Base-by-base conservation (phyloP, 1,140 invertebrate genomes). In the Cydia strobilella region DNA sequence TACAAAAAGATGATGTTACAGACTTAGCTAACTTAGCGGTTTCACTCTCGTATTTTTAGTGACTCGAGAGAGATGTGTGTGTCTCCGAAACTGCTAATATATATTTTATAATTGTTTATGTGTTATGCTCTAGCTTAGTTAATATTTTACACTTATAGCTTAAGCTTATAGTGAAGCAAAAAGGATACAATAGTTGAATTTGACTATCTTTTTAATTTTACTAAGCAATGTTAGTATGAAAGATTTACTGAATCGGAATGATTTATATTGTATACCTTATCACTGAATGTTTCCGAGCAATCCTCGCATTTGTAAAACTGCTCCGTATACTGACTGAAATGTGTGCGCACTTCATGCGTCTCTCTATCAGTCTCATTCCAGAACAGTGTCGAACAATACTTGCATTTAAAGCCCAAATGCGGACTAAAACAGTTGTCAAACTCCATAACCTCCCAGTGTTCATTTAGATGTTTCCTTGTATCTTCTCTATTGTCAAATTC, bases 281-380 rank as follows among this genome's bases (percentile, higher is more conserved):
- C 92, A 80, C 92, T 90, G 76, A 87, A 93, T n/a, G 84, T 79
- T 77, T 88, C 85, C 35, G 79, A 80, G 78, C 92, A 93, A 66
- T 45, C 76, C 35, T 84, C 79, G 79, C 92, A 93, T 63, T 89
- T 90, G 74, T 92, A 93, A 86, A 88, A 93, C 42, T 92, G 78
- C 9, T 93, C 86, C 74, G 84, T 89, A 80, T 90, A 77, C 39
- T 89, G 90, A 35, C 75, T 74, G 72, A 87, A 88, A 81, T 93
- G 91, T 12, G 82, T 79, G 63, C 81, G 81, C 6, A 88, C 84
- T 75, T 93, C 90, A 78, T 93, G 93, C 3, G 74, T 72, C 78
- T 93, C 91, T 35, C 93, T 85, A 25, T 93, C 91, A 2, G 82
- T 82, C 72, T 93, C 93, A 80, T 93, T 91, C 93, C 93, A 93